Evolutionary conservation across 2,888 invertebrate species (phyloP).

Genomic region (Diaperis boleti): DNA sequence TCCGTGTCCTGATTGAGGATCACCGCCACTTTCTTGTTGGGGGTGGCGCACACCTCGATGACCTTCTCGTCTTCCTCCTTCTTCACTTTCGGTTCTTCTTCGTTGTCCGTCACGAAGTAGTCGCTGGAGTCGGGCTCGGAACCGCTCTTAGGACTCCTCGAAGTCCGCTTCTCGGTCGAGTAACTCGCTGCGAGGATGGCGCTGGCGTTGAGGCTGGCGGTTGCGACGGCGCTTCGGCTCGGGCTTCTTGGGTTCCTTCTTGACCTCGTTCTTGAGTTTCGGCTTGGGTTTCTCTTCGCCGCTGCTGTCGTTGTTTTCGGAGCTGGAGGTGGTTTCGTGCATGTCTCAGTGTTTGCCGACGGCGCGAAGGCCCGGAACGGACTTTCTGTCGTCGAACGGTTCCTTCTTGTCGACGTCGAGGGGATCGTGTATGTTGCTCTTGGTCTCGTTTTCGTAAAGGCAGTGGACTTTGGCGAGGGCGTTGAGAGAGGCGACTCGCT

Average conservation of each 20-base stretch:
- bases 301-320: conserved; percentile 61
- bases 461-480: conserved; percentile 92
- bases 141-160: conserved; percentile 70
- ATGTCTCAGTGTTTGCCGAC: conserved; percentile 89
- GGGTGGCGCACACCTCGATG: conserved; percentile 64
- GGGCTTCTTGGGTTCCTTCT: conserved; percentile 57
- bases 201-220: conserved; percentile 86
- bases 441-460: conserved; percentile 88
- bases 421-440: conserved; percentile 73
- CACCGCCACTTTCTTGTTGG: conserved; percentile 76
- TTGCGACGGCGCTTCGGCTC: conserved; percentile 71
- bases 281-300: conserved; percentile 50
- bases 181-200: conserved; percentile 92
- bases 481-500: conserved; percentile 89
- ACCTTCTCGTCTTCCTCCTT: conserved; percentile 67
- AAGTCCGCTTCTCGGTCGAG: conserved; percentile 73
- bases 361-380: conserved; percentile 81
- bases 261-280: conserved; percentile 52
- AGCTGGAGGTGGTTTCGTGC: conserved; percentile 75
- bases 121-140: conserved; percentile 65
- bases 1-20: conserved; percentile 89
- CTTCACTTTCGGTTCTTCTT: conserved; percentile 67
- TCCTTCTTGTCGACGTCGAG: conserved; percentile 46
- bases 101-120: conserved; percentile 67
- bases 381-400: conserved; percentile 56